Evolutionary conservation across 2,797 vertebrate species (phyloP), one percentile per base, ranked within the genome.

Genomic region (Argyrosomus regius): DNA sequence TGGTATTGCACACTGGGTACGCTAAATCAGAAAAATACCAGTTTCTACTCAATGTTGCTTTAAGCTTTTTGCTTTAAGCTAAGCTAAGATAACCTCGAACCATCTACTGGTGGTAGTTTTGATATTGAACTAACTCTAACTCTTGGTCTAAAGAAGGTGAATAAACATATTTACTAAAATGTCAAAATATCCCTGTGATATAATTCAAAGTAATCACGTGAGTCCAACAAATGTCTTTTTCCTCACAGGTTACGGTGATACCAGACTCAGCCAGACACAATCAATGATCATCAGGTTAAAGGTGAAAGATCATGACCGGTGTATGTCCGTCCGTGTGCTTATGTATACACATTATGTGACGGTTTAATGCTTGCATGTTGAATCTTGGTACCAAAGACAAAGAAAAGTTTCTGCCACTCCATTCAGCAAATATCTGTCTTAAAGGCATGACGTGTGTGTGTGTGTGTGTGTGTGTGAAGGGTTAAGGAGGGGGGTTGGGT

Each of bases 201-300:
- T 67, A 35, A 67, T 35, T 49, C 43, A 63, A 18, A 35, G 48
- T 7, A 11, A 43, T 66, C n/a, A 81, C 3, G 0, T 41, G 6
- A 59, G 9, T 13, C 63, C 49, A 45, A 31, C 31, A 62, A 57
- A 61, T 65, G 10, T 65, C 35, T 22, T 35, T 26, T 35, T n/a
- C 11, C 62, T 62, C 13, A 24, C 18, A 57, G 66, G 41, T 58
- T 64, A 67, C 39, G 18, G 46, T 39, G 3, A 70, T 75, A 67
- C 80, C 71, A 72, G 72, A 87, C 78, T 62, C 78, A 85, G 75
- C 75, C 90, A 93, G 88, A 92, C 91, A 65, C 59, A 75, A 93
- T 93, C 91, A 89, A 94, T 91, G 88, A 75, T 75, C 81, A 80
- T 87, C 75, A 89, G 83, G 80, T 77, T 67, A 84, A 70, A 82